A percentile compares a stretch with the other conserved stretches of the same genome.
phyloP scores from a whole-genome alignment of 1,140 invertebrate genomes.

The Neodiprion virginianus region DNA sequence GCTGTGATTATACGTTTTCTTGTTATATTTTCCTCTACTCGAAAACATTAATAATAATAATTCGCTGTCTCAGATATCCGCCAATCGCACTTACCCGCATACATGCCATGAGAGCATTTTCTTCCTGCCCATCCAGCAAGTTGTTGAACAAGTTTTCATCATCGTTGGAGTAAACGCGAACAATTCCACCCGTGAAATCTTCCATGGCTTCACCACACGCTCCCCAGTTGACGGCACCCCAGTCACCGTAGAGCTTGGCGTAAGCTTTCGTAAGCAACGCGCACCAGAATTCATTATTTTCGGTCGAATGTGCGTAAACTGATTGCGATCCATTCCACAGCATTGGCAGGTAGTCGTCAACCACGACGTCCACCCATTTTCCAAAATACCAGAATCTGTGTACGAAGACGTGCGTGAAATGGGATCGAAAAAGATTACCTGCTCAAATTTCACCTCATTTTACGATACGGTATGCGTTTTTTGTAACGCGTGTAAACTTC shows the following conservation, averaged over 20 bases:
- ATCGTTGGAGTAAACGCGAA: slow-evolving; percentile 91
- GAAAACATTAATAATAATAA: no score
- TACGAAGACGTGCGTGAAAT: neutral
- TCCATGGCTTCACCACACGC: slow-evolving; percentile 98
- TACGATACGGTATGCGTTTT: neutral
- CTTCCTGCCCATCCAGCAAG: slow-evolving; percentile 89
- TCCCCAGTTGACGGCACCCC: slow-evolving; percentile 97
- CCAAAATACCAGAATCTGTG: slow-evolving; percentile 95
- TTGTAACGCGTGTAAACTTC: neutral
- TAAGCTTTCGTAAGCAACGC: slow-evolving; percentile 98
- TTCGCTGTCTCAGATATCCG: slow-evolving; percentile 23
- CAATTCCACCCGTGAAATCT: slow-evolving; percentile 97
- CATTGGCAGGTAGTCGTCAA: slow-evolving; percentile 95
- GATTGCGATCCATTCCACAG: slow-evolving; percentile 77
- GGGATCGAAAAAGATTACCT: neutral
- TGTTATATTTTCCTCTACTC: slow-evolving; percentile 15
- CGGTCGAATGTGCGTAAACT: slow-evolving; percentile 92
- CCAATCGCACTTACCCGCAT: slow-evolving; percentile 82
- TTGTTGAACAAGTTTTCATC: slow-evolving; percentile 92
- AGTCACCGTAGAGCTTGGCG: slow-evolving; percentile 95
- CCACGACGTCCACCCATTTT: slow-evolving; percentile 89
- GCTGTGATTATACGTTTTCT: slow-evolving; percentile 61
- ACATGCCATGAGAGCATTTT: slow-evolving; percentile 96
- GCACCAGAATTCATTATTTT: slow-evolving; percentile 96
- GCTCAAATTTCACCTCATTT: neutral